Conservation (phyloP, 2,888 invertebrate species). For the Erebia ligea region DNA sequence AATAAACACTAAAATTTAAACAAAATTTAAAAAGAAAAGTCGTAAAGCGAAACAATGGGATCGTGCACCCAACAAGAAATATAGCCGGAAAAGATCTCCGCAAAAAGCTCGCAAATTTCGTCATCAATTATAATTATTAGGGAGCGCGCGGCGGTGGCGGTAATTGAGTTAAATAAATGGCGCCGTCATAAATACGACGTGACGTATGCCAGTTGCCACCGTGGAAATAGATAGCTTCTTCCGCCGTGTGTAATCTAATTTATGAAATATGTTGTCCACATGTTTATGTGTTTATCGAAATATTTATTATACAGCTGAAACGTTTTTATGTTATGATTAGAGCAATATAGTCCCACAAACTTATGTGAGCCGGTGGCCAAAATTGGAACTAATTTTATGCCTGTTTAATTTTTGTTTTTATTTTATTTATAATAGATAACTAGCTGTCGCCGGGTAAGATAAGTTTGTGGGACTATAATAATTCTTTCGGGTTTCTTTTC, state of each 20-base stretch:
- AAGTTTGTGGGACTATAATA: too few relatives aligned
- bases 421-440: too few relatives aligned
- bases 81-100: constrained; percentile 73
- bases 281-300: not conserved
- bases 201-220: constrained; percentile 36
- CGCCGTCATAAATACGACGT: constrained; percentile 60
- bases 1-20: too few relatives aligned
- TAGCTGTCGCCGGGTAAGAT: too few relatives aligned
- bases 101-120: constrained; percentile 82
- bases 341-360: too few relatives aligned
- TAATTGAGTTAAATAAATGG: constrained; percentile 83
- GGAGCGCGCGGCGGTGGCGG: constrained; percentile 61
- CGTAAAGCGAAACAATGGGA: constrained; percentile 48
- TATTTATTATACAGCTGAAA: not conserved
- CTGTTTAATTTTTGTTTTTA: too few relatives aligned
- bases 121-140: constrained; percentile 83
- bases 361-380: too few relatives aligned
- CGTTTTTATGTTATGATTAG: too few relatives aligned
- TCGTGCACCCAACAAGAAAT: constrained; percentile 67
- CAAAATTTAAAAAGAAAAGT: not conserved
- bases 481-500: too few relatives aligned
- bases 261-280: constrained; percentile 3
- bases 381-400: too few relatives aligned
- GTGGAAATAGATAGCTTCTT: constrained; percentile 33
- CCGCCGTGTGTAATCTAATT: constrained; percentile 9